Percentiles rank a stretch among this genome's conserved stretches.
phyloP scores from a whole-genome alignment of 2,113 vertebrate genomes.

The Oncorhynchus kisutch region DNA sequence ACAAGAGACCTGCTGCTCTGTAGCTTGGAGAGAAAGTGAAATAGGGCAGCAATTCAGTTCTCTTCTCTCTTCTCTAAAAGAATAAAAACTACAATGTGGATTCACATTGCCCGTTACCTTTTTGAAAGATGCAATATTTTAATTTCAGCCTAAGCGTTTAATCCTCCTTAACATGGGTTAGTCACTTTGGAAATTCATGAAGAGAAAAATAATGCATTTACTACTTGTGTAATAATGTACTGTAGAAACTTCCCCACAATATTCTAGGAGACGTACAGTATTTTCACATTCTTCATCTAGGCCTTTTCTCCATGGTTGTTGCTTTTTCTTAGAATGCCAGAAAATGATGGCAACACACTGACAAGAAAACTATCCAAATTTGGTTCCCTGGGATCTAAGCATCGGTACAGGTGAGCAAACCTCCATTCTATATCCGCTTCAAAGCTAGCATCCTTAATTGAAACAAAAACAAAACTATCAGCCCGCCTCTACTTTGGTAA shows the following conservation, averaged over 20 bases:
- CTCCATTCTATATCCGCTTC: neutral
- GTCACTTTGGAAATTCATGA: neutral
- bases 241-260: neutral
- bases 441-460: too few relatives aligned
- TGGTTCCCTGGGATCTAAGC: constrained; percentile 81
- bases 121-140: neutral
- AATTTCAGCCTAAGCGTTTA: neutral
- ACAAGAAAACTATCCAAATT: constrained; percentile 85
- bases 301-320: neutral
- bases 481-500: too few relatives aligned
- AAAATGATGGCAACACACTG: constrained; percentile 79
- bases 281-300: neutral
- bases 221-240: neutral
- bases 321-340: constrained; percentile 76
- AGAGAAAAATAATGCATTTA: neutral
- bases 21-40: constrained; percentile 8
- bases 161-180: neutral
- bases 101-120: neutral
- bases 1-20: constrained; percentile 17
- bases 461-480: too few relatives aligned
- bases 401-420: constrained; percentile 79
- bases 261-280: neutral
- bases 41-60: neutral
- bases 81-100: neutral
- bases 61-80: neutral